Evolutionary conservation across 2,888 invertebrate genomes (phyloP).

Genomic region (Apamea anceps): DNA sequence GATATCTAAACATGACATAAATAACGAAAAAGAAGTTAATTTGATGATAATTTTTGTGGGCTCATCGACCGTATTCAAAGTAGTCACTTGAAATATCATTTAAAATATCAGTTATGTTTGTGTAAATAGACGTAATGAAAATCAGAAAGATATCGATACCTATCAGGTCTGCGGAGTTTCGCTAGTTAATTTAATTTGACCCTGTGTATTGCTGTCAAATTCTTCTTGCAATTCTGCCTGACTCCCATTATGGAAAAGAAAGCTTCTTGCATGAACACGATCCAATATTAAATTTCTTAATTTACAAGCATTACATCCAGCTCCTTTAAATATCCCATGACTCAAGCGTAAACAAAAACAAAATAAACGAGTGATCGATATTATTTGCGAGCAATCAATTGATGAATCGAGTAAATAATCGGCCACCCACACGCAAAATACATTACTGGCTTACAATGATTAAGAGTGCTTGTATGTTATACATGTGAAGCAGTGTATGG

Average conservation of each 20-base stretch:
- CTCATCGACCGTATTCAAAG: too few relatives aligned
- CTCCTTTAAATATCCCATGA: constrained; percentile 34
- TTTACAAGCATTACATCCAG: constrained; percentile 8
- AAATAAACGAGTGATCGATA: constrained; percentile 49
- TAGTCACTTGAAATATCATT: too few relatives aligned
- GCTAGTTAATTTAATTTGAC: too few relatives aligned
- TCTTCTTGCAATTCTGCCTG: background rate
- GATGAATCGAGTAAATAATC: constrained; percentile 17
- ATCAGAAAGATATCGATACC: too few relatives aligned
- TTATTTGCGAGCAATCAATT: constrained; percentile 48
- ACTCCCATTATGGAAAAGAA: background rate
- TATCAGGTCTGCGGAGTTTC: too few relatives aligned
- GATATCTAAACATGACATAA: too few relatives aligned
- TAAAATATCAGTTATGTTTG: too few relatives aligned
- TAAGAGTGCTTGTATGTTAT: background rate
- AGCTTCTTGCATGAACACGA: background rate
- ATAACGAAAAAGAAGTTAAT: too few relatives aligned
- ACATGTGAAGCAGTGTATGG: constrained; percentile 60
- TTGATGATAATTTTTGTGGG: too few relatives aligned
- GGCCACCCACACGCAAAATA: constrained; percentile 17
- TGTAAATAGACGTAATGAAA: too few relatives aligned
- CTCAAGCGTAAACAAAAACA: constrained; percentile 43
- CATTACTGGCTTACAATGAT: constrained; percentile 40
- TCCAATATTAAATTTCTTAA: background rate
- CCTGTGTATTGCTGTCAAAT: background rate